Conservation (phyloP, 2,888 invertebrate genomes). For the Achlya flavicornis region DNA sequence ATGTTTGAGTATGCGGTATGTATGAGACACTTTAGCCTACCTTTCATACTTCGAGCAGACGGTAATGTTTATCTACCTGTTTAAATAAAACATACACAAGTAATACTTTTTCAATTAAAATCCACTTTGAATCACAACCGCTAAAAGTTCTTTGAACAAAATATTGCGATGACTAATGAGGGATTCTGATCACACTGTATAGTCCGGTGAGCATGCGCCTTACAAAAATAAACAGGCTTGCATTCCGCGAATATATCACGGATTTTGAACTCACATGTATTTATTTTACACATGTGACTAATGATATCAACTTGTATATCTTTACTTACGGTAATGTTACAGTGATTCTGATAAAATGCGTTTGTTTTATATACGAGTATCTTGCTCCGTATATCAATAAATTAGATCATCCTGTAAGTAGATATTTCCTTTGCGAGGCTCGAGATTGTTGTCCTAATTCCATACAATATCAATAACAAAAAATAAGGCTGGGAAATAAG, state of each 20-base stretch:
- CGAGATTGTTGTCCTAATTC: not conserved
- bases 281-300: conserved; percentile 24
- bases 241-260: conserved; percentile 67
- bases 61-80: not conserved
- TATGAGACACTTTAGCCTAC: too few relatives aligned
- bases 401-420: not conserved
- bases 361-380: not conserved
- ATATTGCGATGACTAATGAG: conserved; percentile 59
- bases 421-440: not conserved
- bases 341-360: not conserved
- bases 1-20: too few relatives aligned
- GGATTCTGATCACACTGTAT: conserved; percentile 52
- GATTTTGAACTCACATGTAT: conserved; percentile 53
- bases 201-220: conserved; percentile 43
- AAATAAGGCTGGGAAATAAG: not conserved
- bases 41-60: too few relatives aligned
- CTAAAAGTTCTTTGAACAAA: not conserved
- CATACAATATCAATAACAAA: not conserved
- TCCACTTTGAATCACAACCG: not conserved
- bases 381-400: not conserved
- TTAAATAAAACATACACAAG: not conserved
- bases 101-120: not conserved
- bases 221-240: conserved; percentile 65
- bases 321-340: conserved; percentile 10
- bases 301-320: conserved; percentile 9